phyloP scores from a whole-genome alignment of 2,797 vertebrate genomes.

The Uromys caudimaculatus region DNA sequence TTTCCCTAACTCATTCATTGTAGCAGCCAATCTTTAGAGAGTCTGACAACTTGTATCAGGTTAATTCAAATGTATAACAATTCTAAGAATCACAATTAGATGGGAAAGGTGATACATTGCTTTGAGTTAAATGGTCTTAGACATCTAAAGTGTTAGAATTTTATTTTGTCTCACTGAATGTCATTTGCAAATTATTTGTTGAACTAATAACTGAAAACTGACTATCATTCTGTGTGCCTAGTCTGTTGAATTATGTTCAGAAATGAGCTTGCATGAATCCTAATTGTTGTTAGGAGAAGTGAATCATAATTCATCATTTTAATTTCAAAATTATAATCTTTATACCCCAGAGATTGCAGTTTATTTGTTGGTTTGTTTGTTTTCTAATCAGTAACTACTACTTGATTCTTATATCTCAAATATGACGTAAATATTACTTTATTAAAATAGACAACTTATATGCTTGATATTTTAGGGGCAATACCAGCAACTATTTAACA shows the following conservation, averaged over 20 bases:
- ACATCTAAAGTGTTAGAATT: constrained; percentile 6
- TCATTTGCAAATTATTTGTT: constrained; percentile 49
- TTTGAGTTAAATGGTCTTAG: constrained; percentile 63
- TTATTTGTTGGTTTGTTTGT: not conserved
- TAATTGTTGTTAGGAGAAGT: constrained; percentile 49
- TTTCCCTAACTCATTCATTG: no score
- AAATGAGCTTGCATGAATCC: constrained; percentile 40
- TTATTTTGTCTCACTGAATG: constrained; percentile 59
- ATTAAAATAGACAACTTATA: not conserved
- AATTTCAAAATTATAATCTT: constrained; percentile 58
- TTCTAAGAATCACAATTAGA: constrained; percentile 67
- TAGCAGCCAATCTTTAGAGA: not conserved
- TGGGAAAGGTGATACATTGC: constrained; percentile 43
- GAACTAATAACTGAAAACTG: constrained; percentile 59
- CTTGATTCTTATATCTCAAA: constrained; percentile 49
- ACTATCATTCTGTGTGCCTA: constrained; percentile 37
- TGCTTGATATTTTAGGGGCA: not conserved
- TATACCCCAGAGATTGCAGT: constrained; percentile 17
- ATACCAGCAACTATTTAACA: not conserved
- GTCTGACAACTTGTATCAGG: constrained; percentile 55
- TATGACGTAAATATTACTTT: not conserved
- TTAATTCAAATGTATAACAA: constrained; percentile 74
- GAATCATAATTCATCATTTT: constrained; percentile 47
- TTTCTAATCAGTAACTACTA: constrained; percentile 46
- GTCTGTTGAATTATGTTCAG: not conserved